Conservation (phyloP, 1,140 invertebrate species). For the Drosophila sturtevanti region DNA sequence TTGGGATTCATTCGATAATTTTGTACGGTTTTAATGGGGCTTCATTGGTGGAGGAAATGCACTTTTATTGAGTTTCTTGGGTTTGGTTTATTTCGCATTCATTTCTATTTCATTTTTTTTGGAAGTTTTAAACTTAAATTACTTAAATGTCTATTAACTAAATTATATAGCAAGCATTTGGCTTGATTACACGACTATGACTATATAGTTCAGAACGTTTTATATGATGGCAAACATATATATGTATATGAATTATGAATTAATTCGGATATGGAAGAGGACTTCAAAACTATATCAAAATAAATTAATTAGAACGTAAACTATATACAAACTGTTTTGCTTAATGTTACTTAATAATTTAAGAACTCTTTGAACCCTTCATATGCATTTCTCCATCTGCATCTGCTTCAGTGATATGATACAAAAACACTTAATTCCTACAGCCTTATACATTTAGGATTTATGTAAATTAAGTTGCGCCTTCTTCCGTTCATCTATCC, state of each 20-base stretch:
- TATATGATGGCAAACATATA: slow-evolving; percentile 59
- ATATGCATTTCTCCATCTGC: background rate
- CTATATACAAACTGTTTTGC: slow-evolving; percentile 52
- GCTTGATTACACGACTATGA: slow-evolving; percentile 55
- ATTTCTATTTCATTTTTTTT: slow-evolving; percentile 24
- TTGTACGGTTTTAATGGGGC: background rate
- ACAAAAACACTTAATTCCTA: slow-evolving; percentile 55
- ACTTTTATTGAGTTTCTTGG: slow-evolving; percentile 22
- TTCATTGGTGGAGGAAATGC: too few relatives aligned
- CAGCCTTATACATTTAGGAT: slow-evolving; percentile 46
- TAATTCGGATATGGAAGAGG: slow-evolving; percentile 23
- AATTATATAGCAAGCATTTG: slow-evolving; percentile 56
- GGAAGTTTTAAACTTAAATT: slow-evolving; percentile 20
- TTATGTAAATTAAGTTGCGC: slow-evolving; percentile 20
- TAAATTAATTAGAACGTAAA: slow-evolving; percentile 55
- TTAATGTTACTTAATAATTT: slow-evolving; percentile 11
- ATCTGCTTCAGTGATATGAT: slow-evolving; percentile 41
- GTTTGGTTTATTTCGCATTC: slow-evolving; percentile 19
- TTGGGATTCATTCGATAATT: slow-evolving; percentile 27
- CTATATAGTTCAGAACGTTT: slow-evolving; percentile 61
- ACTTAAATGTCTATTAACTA: slow-evolving; percentile 25
- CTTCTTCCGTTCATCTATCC: slow-evolving; percentile 25
- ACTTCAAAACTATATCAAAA: slow-evolving; percentile 33
- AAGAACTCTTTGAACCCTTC: slow-evolving; percentile 23
- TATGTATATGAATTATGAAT: slow-evolving; percentile 32